Evolutionary conservation across 2,888 invertebrate genomes (phyloP).

Genomic region (Dermolepida albohirtum): DNA sequence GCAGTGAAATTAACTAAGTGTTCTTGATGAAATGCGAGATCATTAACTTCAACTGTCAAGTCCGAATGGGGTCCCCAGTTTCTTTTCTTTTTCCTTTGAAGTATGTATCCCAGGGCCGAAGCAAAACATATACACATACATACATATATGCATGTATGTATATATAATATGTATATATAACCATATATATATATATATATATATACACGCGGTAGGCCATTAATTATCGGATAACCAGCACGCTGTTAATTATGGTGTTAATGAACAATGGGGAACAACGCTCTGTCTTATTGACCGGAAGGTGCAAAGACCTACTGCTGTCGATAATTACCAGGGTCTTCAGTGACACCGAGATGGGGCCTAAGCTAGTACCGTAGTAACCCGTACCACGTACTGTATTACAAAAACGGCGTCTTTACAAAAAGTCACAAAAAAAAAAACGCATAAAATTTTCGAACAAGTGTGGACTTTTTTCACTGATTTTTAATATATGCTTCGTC

Average conservation of each 20-base stretch:
- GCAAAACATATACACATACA: slow-evolving; percentile 38
- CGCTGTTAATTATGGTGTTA: slow-evolving; percentile 55
- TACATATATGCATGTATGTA: slow-evolving; percentile 10
- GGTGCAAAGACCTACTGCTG: slow-evolving; percentile 51
- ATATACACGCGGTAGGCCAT: slow-evolving; percentile 50
- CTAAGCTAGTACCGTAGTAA: slow-evolving; percentile 13
- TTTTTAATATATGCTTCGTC: no score
- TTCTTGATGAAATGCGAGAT: slow-evolving; percentile 51
- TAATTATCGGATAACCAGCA: slow-evolving; percentile 54
- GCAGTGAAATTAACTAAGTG: slow-evolving; percentile 49
- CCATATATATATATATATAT: slow-evolving; percentile 27
- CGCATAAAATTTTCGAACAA: no score
- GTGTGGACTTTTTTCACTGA: no score
- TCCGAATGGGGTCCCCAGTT: slow-evolving; percentile 49
- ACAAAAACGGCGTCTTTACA: background rate
- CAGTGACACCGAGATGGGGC: slow-evolving; percentile 48
- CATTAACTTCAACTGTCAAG: slow-evolving; percentile 52
- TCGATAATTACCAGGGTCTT: slow-evolving; percentile 51
- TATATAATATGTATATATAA: slow-evolving; percentile 16
- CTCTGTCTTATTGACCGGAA: slow-evolving; percentile 48
- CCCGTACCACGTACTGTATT: background rate
- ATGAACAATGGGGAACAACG: slow-evolving; percentile 53
- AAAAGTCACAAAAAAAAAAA: background rate
- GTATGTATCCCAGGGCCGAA: slow-evolving; percentile 46
- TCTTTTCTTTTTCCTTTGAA: slow-evolving; percentile 48